Percentiles rank a stretch among this genome's conserved stretches.
phyloP scores from a whole-genome alignment of 2,797 vertebrate genomes.

The Acanthurus leucopareius region DNA sequence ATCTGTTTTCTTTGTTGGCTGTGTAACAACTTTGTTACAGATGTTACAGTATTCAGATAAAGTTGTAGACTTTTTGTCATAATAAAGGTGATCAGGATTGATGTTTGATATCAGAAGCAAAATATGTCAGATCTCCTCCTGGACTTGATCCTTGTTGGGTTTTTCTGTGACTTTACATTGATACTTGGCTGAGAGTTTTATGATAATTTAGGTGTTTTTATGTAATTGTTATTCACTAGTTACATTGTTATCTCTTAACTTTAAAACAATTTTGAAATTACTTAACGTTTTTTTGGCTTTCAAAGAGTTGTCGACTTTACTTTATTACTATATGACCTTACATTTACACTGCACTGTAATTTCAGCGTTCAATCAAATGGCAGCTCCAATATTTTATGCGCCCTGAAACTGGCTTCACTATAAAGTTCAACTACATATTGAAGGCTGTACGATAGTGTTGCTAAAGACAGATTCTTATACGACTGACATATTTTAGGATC shows the following conservation, averaged over 20 bases:
- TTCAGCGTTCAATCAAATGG: background rate
- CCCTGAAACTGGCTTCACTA: background rate
- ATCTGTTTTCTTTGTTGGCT: background rate
- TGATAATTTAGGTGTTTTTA: no score
- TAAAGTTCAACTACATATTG: background rate
- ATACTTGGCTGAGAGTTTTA: no score
- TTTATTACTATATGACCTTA: background rate
- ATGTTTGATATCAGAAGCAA: no score
- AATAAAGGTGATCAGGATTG: no score
- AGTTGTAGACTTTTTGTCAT: background rate
- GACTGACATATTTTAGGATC: background rate
- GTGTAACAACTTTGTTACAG: no score
- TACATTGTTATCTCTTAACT: background rate
- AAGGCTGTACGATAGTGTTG: background rate
- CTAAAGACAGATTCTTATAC: background rate
- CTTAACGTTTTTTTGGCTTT: background rate
- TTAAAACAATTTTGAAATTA: background rate
- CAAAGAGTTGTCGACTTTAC: background rate
- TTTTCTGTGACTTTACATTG: no score
- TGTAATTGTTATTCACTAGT: background rate
- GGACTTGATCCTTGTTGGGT: background rate
- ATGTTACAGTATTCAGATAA: background rate
- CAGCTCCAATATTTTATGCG: no score
- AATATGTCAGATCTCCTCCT: background rate
- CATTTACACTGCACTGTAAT: background rate